Percentiles rank a stretch among this genome's conserved stretches.
phyloP scores from a whole-genome alignment of 2,797 vertebrate species.

The Arnoldichthys spilopterus region DNA sequence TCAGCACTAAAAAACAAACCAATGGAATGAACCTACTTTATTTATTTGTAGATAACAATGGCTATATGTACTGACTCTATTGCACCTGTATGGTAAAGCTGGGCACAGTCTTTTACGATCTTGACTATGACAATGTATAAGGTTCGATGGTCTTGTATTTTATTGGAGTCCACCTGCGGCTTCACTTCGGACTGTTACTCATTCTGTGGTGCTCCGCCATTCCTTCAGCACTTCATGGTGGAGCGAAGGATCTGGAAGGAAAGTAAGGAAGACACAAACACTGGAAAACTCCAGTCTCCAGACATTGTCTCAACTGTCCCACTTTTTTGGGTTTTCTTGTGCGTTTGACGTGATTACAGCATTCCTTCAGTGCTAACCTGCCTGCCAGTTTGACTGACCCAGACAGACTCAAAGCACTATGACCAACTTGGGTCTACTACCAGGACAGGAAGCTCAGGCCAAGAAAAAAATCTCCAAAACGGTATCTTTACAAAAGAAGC shows the following conservation, averaged over 20 bases:
- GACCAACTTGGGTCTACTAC: background rate
- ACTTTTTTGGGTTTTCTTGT: conserved; percentile 13
- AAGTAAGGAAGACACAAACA: conserved; percentile 19
- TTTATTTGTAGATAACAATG: too few relatives aligned
- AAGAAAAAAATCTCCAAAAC: too few relatives aligned
- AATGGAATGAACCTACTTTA: too few relatives aligned
- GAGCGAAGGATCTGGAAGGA: conserved; percentile 16
- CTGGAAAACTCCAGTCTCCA: conserved; percentile 26
- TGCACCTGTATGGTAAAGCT: too few relatives aligned
- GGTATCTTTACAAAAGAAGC: too few relatives aligned
- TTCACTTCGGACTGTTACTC: conserved; percentile 14
- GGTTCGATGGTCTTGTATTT: conserved; percentile 16
- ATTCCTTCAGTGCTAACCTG: background rate
- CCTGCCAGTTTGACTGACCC: background rate
- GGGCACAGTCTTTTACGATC: too few relatives aligned
- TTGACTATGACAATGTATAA: conserved; percentile 9
- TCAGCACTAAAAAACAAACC: too few relatives aligned
- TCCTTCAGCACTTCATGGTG: background rate
- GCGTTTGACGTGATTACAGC: background rate
- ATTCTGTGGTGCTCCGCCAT: conserved; percentile 14
- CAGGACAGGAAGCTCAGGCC: background rate
- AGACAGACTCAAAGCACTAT: background rate
- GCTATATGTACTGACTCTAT: too few relatives aligned
- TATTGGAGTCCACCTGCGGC: conserved; percentile 9
- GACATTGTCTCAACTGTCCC: conserved; percentile 33